Base-by-base conservation (phyloP, 2,797 vertebrate species). In the Coilia nasus region DNA sequence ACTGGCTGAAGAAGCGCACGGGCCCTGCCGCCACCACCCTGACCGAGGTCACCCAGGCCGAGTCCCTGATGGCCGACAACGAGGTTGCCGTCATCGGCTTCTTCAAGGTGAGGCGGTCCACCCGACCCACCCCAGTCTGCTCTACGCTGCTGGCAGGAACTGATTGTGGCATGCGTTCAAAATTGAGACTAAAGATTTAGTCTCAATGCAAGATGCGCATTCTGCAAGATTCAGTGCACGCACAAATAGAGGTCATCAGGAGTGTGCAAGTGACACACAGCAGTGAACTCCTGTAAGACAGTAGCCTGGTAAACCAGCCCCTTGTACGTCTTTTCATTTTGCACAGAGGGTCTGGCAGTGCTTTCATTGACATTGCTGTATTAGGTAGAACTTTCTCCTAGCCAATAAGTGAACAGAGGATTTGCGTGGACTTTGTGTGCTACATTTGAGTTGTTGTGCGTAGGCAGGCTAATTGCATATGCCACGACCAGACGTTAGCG, bases 1-100 rank as follows among this genome's bases (percentile, higher is more conserved):
- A 85, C 93, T 99, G 98, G 98, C 91, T 99, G 92, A 99, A 97
- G 95, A 99, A 99, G 86, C 96, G 98, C 89, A 99, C 98, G 0
- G 98, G 98, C 14, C 98, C 98, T 0, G 95, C 98, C 0, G 97
- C 98, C 0, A 54, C 94, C 17, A 91, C 93, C 0, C 90, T 99
- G 89, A 2, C 81, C 0, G 97, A 96, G 0, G 91, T 93, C 31
- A 91, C 94, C 0, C 94, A 96, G 1, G 96, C 96, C 0, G 97
- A 98, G 88, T 89, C 95, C 0, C 82, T 99, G 54, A 95, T 99
- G 67, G 97, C 97, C 0, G 96, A 97, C 91, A 97, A 90, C 0
- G 98, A 99, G 80, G 98, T 99, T 86, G 94, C 93, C 0, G 96
- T 99, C 90, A 95, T 99, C 11, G 98, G 98, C 0, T 99, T 99